phyloP scores from a whole-genome alignment of 2,797 vertebrate genomes.

The Lutjanus campechanus region DNA sequence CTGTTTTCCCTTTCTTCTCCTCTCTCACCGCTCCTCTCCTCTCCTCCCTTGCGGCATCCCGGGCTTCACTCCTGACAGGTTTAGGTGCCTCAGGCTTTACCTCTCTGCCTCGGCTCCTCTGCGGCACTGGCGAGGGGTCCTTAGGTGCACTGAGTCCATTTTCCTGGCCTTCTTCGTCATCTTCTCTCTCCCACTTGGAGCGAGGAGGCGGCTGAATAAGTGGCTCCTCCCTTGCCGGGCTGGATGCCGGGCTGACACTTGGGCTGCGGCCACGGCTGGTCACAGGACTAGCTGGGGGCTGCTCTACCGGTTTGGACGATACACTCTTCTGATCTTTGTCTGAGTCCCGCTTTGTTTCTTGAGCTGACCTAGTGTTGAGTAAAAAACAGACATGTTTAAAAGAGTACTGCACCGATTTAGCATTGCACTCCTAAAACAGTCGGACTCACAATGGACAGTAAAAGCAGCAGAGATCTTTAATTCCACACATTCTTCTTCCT shows the following conservation, averaged over 20 bases:
- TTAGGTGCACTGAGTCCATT: conserved; percentile 76
- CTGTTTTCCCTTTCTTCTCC: conserved; percentile 64
- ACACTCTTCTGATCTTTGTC: conserved; percentile 64
- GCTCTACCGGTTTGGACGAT: conserved; percentile 50
- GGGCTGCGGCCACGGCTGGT: conserved; percentile 42
- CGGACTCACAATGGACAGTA: not conserved
- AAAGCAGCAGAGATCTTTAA: not conserved
- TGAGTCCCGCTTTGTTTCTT: conserved; percentile 54
- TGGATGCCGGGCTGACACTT: conserved; percentile 44
- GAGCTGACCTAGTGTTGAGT: conserved; percentile 53
- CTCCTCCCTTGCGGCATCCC: conserved; percentile 56
- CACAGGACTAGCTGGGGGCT: conserved; percentile 18
- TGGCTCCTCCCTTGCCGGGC: conserved; percentile 57
- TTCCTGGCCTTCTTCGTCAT: conserved; percentile 79
- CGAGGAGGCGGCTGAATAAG: conserved; percentile 81
- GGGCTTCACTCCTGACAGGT: conserved; percentile 38
- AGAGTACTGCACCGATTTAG: not conserved
- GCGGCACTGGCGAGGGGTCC: conserved; percentile 77
- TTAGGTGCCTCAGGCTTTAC: conserved; percentile 83
- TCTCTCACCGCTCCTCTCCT: conserved; percentile 62
- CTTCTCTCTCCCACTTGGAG: conserved; percentile 84
- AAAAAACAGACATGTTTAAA: not conserved
- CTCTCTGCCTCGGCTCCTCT: conserved; percentile 85
- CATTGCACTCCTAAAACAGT: not conserved
- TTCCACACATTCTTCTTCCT: not conserved